phyloP scores from a whole-genome alignment of 2,113 vertebrate species.

The Casuarius casuarius region DNA sequence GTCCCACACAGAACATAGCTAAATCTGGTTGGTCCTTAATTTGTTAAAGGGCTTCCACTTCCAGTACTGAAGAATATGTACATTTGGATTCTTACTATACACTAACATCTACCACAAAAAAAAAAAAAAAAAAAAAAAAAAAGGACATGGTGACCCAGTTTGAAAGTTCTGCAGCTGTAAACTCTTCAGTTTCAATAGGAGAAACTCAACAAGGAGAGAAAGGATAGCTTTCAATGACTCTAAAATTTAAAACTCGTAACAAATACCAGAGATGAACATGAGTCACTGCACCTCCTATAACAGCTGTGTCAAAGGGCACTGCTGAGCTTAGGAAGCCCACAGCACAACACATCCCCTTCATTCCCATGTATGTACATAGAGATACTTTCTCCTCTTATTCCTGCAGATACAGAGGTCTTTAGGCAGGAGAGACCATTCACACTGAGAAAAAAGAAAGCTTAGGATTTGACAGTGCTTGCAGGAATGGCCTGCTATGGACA shows the following conservation, averaged over 20 bases:
- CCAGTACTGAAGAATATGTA: neutral
- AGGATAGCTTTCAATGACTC: too few species aligned
- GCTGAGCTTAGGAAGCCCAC: neutral
- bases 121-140: neutral
- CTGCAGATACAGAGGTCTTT: neutral
- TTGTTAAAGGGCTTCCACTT: neutral
- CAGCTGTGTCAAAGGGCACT: neutral
- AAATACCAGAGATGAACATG: neutral
- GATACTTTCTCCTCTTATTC: neutral
- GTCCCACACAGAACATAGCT: fast-evolving
- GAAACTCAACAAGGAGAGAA: neutral
- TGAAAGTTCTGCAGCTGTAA: neutral
- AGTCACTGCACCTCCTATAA: neutral
- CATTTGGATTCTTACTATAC: neutral
- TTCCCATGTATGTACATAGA: neutral
- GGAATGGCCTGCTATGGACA: neutral
- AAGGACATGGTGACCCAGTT: too few species aligned
- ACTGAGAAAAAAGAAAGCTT: neutral
- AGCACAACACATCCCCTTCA: neutral
- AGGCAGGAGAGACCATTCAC: neutral
- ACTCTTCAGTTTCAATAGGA: neutral
- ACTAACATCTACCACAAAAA: neutral
- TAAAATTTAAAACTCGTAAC: neutral
- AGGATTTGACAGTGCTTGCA: neutral
- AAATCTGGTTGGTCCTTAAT: fast-evolving